Conservation (phyloP, 2,113 vertebrate genomes). For the Spea multiplicata region DNA sequence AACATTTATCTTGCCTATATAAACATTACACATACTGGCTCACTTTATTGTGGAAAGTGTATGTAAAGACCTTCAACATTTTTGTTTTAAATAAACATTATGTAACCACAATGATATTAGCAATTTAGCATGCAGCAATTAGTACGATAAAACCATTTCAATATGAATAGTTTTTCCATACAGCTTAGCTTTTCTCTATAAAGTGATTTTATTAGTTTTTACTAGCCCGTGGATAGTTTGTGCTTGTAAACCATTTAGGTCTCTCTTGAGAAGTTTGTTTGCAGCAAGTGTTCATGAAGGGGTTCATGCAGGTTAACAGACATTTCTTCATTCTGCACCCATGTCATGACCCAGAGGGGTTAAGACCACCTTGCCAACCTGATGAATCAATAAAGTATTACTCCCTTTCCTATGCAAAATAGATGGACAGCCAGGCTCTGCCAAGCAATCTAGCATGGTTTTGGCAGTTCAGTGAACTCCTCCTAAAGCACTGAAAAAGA, state of each 20-base stretch:
- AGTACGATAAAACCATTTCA: background rate
- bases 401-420: slow-evolving; percentile 28
- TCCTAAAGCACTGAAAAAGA: slow-evolving; percentile 47
- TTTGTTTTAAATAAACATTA: too few species aligned
- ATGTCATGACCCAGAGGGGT: slow-evolving; percentile 24
- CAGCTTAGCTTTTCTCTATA: background rate
- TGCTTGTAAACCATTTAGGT: slow-evolving; percentile 25
- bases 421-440: slow-evolving; percentile 34
- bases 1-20: background rate
- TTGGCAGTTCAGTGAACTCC: slow-evolving; percentile 49
- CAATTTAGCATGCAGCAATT: background rate
- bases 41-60: background rate
- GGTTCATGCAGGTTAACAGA: slow-evolving; percentile 49
- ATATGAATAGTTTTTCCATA: background rate
- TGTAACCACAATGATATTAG: background rate
- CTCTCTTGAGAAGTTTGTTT: slow-evolving; percentile 3
- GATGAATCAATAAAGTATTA: slow-evolving; percentile 28
- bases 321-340: slow-evolving; percentile 10
- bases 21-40: background rate
- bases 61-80: background rate
- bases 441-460: slow-evolving; percentile 50
- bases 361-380: slow-evolving; percentile 40
- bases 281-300: slow-evolving; percentile 14
- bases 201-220: slow-evolving; percentile 10
- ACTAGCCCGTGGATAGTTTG: background rate